Evolutionary conservation across 2,888 invertebrate species (phyloP).

Genomic region (Parapristionchus giblindavisi): DNA sequence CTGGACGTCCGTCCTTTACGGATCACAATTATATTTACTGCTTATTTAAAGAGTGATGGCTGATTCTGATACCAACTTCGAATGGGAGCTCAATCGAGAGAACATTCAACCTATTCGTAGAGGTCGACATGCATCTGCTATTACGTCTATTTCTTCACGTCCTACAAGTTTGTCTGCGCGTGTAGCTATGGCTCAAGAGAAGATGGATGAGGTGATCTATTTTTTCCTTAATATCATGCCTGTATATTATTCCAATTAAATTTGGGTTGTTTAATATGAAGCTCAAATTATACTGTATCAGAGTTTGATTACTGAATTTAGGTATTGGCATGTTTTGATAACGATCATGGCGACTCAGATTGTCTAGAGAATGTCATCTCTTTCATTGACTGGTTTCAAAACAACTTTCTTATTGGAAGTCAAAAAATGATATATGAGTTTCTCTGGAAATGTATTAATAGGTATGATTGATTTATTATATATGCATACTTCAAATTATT

Average conservation of each 20-base stretch:
- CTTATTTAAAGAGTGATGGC: neutral
- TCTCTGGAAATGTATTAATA: conserved; percentile 53
- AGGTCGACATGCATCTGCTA: conserved; percentile 17
- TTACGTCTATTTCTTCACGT: neutral
- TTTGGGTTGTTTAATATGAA: too few species aligned
- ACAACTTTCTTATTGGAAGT: conserved; percentile 46
- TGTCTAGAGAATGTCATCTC: neutral
- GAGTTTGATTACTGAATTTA: neutral
- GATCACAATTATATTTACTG: neutral
- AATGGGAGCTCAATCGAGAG: conserved; percentile 35
- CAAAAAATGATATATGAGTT: conserved; percentile 52
- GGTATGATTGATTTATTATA: conserved; percentile 38
- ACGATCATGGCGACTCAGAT: neutral
- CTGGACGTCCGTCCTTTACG: too few species aligned
- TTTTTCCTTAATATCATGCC: neutral
- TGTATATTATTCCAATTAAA: too few species aligned
- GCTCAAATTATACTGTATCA: too few species aligned
- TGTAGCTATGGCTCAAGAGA: conserved; percentile 2
- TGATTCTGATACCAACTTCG: neutral
- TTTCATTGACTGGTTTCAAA: conserved; percentile 52
- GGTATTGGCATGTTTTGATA: neutral
- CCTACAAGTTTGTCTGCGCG: neutral
- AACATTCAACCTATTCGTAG: conserved; percentile 31
- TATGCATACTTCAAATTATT: too few species aligned
- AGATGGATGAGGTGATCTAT: conserved; percentile 2